Evolutionary conservation across 2,113 vertebrate genomes (phyloP).

Genomic region (Eupsittula cactorum): DNA sequence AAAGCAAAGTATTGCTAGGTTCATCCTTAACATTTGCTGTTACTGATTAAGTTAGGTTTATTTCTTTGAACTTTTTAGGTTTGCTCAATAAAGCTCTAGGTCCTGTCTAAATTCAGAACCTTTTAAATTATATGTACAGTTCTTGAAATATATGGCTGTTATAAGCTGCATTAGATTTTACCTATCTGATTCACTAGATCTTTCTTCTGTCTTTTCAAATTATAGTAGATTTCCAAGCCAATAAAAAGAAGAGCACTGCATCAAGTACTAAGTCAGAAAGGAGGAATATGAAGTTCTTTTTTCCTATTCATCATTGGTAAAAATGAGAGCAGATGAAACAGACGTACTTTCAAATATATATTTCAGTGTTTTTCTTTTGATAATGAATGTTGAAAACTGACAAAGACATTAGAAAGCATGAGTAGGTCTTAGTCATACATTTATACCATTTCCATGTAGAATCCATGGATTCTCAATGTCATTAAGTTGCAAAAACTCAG

Average conservation of each 20-base stretch:
- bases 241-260: background rate
- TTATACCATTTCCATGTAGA: background rate
- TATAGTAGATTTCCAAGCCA: background rate
- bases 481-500: background rate
- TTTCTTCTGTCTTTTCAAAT: background rate
- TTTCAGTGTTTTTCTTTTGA: background rate
- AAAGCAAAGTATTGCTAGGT: background rate
- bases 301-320: background rate
- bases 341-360: background rate
- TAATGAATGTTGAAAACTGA: background rate
- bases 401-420: background rate
- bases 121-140: background rate
- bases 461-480: background rate
- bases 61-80: background rate
- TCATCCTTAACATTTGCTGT: background rate
- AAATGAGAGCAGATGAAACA: background rate
- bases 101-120: background rate
- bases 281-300: background rate
- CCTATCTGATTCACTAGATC: background rate
- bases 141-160: background rate
- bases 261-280: background rate
- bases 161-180: background rate
- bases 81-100: background rate
- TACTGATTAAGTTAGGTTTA: background rate
- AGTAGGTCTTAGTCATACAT: background rate